These are phyloP conservation scores for Pterocles orientalis DNA, from an alignment of 2,113 vertebrate species.

Conservation along the genomic window DNA sequence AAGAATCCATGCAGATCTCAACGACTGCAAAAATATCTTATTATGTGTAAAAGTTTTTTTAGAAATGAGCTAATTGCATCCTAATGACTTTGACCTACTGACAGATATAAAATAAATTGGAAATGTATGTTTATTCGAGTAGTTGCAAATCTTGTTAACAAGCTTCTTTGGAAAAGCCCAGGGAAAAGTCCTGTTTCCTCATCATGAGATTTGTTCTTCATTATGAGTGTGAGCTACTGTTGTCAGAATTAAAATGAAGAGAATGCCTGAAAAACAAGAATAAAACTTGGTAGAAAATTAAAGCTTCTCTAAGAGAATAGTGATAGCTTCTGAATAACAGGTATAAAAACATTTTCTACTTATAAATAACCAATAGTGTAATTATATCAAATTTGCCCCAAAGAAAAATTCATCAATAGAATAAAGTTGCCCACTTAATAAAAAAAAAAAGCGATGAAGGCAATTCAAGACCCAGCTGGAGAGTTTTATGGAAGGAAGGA, in stretches of 20 bases:
- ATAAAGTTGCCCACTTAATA: neutral
- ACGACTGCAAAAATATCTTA: neutral
- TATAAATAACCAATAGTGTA: neutral
- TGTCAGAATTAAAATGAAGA: neutral
- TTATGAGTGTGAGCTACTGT: neutral
- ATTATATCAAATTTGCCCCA: neutral
- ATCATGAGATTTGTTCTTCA: neutral
- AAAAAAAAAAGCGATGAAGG: neutral
- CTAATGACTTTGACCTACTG: neutral
- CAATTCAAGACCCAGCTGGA: neutral
- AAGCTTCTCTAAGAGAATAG: neutral
- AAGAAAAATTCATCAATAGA: neutral
- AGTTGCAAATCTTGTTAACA: neutral
- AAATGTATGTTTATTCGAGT: neutral
- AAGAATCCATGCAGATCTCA: neutral
- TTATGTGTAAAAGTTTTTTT: neutral
- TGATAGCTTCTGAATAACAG: neutral
- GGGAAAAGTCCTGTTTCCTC: neutral
- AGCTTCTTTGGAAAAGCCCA: neutral
- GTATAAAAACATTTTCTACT: neutral
- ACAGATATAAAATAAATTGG: neutral
- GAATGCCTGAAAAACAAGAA: neutral
- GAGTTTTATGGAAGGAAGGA: neutral
- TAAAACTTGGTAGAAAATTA: neutral
- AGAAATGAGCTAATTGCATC: neutral